Base-by-base conservation (phyloP, 2,888 invertebrate species). In the Drosophila pseudotakahashii region DNA sequence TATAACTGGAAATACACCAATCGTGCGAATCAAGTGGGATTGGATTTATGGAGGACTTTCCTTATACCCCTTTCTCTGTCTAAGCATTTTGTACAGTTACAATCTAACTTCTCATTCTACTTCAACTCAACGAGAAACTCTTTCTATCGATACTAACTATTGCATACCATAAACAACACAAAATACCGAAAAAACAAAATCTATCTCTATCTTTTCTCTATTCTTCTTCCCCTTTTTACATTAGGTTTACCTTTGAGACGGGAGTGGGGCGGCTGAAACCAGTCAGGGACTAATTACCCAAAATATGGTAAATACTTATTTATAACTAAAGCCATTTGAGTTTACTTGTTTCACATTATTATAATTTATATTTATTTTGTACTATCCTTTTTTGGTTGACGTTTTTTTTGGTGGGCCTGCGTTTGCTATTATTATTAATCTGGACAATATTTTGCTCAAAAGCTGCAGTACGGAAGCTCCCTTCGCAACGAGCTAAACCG, bases 241-340 rank as follows among this genome's bases (percentile, higher is more conserved):
- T 91, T 89, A 92, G 92, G 92, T 92, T 90, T 92, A 92, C 92
- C 92, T 92, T 92, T 92, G 92, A 92, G 92, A 92, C 92, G 92
- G 92, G 92, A 92, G 91, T 92, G 92, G 92, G 92, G 92, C 92
- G 92, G 92, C 92, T 92, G 92, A 92, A 91, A 92, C 92, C 91
- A 92, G 92, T 92, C 92, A 92, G 92, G 92, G 92, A 91, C 91
- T 92, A 91, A 92, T 92, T 91, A 92, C 92, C 92, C 92, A 92
- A 92, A 92, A 92, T 92, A 92, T 92, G 92, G 92, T 92, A 92
- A 92, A 91, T 92, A 92, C 88, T 83, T 75, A 77, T 67, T 84
- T 71, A 77, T 81, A 84, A 75, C 81, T 77, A 80, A 89, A 82
- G 79, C 76, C 79, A 79, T 62, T 55, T 73, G 53, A 32, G 48